These are phyloP conservation scores for Mermis nigrescens DNA, from an alignment of 2,888 invertebrate genomes.

Conservation along the genomic window DNA sequence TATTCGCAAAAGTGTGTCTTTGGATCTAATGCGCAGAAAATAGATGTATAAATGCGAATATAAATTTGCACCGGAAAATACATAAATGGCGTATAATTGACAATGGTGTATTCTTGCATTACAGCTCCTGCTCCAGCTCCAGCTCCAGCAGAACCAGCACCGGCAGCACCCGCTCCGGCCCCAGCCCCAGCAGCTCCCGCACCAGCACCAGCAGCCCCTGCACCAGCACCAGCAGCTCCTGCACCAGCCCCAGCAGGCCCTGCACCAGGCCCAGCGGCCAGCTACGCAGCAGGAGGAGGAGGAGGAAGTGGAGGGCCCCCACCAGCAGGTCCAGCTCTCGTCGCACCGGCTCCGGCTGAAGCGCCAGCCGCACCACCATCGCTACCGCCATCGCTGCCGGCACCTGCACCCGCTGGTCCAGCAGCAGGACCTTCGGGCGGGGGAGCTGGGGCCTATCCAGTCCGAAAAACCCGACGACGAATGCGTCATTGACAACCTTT, in stretches of 20 bases:
- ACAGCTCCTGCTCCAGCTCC: too few species aligned
- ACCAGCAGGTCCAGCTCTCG: not conserved
- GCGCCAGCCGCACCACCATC: not conserved
- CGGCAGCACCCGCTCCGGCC: not conserved
- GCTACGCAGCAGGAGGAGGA: too few species aligned
- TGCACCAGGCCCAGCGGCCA: too few species aligned
- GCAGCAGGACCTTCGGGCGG: not conserved
- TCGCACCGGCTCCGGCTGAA: not conserved
- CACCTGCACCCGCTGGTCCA: not conserved
- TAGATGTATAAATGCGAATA: too few species aligned
- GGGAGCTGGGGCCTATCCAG: too few species aligned
- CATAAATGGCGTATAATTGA: not conserved
- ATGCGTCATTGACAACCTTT: too few species aligned
- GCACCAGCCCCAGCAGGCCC: not conserved
- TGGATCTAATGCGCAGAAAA: too few species aligned
- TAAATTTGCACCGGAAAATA: not conserved
- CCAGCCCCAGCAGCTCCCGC: not conserved
- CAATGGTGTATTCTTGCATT: too few species aligned
- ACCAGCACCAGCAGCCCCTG: slow-evolving; percentile 1
- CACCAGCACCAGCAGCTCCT: not conserved
- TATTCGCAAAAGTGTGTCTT: too few species aligned
- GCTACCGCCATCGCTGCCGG: not conserved
- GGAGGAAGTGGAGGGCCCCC: too few species aligned
- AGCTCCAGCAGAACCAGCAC: not conserved
- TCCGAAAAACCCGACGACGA: too few species aligned